phyloP scores from a whole-genome alignment of 2,797 vertebrate genomes.

The Ibycter americanus region DNA sequence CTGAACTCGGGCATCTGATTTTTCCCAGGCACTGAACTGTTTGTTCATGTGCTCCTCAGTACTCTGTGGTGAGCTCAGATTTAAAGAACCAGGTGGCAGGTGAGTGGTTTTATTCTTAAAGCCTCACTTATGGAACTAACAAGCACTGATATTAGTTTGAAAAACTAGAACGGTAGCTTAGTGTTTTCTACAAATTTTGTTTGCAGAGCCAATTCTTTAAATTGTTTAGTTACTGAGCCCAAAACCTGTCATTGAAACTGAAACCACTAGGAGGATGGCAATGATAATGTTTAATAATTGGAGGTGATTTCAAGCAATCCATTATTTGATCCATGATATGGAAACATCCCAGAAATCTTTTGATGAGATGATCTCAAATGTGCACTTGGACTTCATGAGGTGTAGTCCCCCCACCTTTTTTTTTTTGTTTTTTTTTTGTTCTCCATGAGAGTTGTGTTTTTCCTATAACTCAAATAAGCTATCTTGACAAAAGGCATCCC shows the following conservation, averaged over 20 bases:
- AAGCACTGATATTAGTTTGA: background rate
- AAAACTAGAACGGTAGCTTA: background rate
- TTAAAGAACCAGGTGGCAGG: background rate
- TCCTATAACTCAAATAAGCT: background rate
- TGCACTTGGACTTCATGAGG: background rate
- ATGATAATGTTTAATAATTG: background rate
- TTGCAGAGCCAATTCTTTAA: background rate
- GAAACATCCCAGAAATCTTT: background rate
- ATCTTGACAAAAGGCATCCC: background rate
- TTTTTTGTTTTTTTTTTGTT: background rate
- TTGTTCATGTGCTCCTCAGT: background rate
- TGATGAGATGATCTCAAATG: background rate
- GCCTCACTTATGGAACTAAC: background rate
- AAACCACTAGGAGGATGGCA: background rate
- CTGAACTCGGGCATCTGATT: background rate
- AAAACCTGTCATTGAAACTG: background rate
- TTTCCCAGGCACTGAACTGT: background rate
- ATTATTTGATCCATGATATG: background rate
- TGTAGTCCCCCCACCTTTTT: accelerated
- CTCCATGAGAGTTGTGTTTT: background rate
- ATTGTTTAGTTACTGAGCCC: background rate
- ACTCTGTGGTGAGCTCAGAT: background rate
- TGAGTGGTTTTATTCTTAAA: background rate
- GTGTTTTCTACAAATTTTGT: background rate
- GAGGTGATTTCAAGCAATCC: background rate